Evolutionary conservation across 2,888 invertebrate genomes (phyloP).

Genomic region (Bugulina stolonifera): DNA sequence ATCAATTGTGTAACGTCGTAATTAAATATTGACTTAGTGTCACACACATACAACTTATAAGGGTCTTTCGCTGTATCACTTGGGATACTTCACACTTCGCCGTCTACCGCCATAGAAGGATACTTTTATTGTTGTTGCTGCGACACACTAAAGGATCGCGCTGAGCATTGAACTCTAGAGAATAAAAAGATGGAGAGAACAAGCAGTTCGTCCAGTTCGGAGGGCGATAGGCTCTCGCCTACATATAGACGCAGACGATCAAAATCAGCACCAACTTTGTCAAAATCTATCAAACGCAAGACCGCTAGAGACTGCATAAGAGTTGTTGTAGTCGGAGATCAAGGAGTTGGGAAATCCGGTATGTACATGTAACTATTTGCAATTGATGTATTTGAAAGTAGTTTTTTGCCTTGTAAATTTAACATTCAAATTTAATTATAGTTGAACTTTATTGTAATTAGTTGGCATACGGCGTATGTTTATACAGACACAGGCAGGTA

Average conservation of each 20-base stretch:
- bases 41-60: too few relatives aligned
- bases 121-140: too few relatives aligned
- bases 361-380: too few relatives aligned
- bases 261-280: not conserved
- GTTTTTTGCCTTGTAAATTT: too few relatives aligned
- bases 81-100: not conserved
- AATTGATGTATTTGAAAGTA: too few relatives aligned
- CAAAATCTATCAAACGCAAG: not conserved
- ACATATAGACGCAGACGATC: not conserved
- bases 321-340: not conserved
- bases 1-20: not conserved
- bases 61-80: too few relatives aligned
- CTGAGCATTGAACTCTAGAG: not conserved
- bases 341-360: conserved; percentile 14
- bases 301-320: not conserved
- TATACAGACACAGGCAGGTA: too few relatives aligned
- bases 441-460: too few relatives aligned
- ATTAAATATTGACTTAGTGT: not conserved
- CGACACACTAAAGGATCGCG: not conserved
- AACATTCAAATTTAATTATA: too few relatives aligned
- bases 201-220: conserved; percentile 15
- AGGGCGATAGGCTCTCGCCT: not conserved
- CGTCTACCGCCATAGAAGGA: too few relatives aligned
- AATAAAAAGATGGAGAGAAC: not conserved
- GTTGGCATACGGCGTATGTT: too few relatives aligned